These are phyloP conservation scores for Neodiprion virginianus DNA, from an alignment of 1,140 invertebrate species.

Conservation along the genomic window DNA sequence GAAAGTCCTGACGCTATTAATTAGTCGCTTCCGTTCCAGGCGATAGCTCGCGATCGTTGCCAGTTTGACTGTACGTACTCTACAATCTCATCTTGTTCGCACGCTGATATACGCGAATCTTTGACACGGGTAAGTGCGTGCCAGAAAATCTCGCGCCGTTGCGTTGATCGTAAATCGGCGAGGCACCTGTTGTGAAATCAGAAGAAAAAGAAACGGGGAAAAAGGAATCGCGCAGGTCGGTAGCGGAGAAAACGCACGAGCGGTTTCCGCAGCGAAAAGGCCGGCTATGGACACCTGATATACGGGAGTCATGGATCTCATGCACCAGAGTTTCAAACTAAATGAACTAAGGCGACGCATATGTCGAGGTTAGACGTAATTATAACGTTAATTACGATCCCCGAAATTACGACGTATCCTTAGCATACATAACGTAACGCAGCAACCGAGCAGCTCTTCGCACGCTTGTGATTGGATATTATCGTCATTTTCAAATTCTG, in stretches of 20 bases:
- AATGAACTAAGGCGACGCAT: conserved; percentile 29
- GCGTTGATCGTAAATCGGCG: not conserved
- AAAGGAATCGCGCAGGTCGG: not conserved
- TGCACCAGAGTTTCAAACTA: conserved; percentile 23
- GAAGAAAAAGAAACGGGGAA: not conserved
- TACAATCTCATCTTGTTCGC: not conserved
- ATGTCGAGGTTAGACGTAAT: conserved; percentile 26
- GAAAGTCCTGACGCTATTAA: not conserved
- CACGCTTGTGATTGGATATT: not conserved
- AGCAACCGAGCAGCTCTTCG: not conserved
- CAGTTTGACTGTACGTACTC: not conserved
- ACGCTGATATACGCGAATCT: not conserved
- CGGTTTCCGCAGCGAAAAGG: not conserved
- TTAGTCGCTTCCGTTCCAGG: not conserved
- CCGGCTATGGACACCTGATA: conserved; percentile 17
- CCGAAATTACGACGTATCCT: conserved; percentile 31
- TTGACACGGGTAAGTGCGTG: not conserved
- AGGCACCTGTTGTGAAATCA: too few species aligned
- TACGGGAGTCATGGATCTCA: conserved; percentile 20
- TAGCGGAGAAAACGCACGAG: not conserved
- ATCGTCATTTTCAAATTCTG: not conserved
- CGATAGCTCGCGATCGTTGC: not conserved
- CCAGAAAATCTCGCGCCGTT: not conserved
- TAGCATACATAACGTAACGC: conserved; percentile 43
- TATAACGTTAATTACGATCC: conserved; percentile 38